A percentile compares a stretch with the other conserved stretches of the same genome.
phyloP scores from a whole-genome alignment of 2,797 vertebrate genomes.

The Smutsia temminckii region DNA sequence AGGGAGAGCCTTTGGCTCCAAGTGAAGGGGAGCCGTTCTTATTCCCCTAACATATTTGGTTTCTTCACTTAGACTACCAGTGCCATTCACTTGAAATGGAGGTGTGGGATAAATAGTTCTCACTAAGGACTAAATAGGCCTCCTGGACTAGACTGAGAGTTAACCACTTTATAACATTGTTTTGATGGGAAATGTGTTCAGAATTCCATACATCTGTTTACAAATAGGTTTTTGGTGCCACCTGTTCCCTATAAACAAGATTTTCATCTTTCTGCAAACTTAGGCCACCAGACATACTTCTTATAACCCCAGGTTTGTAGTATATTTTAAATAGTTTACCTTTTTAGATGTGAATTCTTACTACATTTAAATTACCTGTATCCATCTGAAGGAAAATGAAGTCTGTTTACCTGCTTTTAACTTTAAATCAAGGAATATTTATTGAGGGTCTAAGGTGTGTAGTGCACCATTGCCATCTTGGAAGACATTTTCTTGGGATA shows the following conservation, averaged over 20 bases:
- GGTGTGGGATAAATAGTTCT: not conserved
- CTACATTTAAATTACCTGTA: slow-evolving; percentile 26
- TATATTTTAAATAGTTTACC: slow-evolving; percentile 18
- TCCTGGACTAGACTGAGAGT: not conserved
- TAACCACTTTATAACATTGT: not conserved
- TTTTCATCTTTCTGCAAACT: slow-evolving; percentile 2
- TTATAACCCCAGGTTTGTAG: slow-evolving; percentile 30
- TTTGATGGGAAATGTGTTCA: slow-evolving; percentile 11
- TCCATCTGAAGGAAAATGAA: slow-evolving; percentile 41
- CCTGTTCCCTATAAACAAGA: not conserved
- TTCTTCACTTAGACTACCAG: not conserved
- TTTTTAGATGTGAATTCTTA: slow-evolving; percentile 38
- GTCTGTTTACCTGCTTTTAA: not conserved
- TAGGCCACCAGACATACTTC: not conserved
- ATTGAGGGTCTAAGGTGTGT: not conserved
- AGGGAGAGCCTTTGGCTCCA: not conserved
- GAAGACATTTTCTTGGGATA: not conserved
- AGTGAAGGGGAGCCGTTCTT: not conserved
- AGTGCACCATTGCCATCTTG: not conserved
- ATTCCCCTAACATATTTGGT: not conserved
- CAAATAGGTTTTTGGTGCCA: slow-evolving; percentile 23
- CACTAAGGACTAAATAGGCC: not conserved
- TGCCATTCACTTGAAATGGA: not conserved
- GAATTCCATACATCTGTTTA: slow-evolving; percentile 28
- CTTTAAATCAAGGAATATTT: slow-evolving; percentile 36